Conservation (phyloP, 1,140 invertebrate species). For the Sycophila sp. region DNA sequence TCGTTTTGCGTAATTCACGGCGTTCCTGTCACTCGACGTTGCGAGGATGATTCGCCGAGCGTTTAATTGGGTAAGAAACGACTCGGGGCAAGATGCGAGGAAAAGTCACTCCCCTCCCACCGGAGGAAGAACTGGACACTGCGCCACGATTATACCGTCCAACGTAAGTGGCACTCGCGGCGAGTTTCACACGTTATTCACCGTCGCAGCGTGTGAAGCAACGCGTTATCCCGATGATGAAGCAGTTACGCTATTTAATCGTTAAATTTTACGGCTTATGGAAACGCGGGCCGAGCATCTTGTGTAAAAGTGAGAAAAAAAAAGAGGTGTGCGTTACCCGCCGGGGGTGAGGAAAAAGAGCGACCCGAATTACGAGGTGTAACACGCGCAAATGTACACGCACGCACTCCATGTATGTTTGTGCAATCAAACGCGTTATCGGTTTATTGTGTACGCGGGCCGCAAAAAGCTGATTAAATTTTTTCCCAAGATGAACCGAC, state of each 20-base stretch:
- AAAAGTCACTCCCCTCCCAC: too few species aligned
- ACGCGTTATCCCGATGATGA: neutral
- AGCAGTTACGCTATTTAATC: conserved; percentile 9
- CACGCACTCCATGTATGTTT: neutral
- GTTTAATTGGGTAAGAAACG: too few species aligned
- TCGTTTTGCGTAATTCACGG: too few species aligned
- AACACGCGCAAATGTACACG: neutral
- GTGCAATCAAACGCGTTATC: neutral
- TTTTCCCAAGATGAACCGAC: neutral
- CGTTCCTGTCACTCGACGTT: too few species aligned
- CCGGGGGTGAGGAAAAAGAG: too few species aligned
- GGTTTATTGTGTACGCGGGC: neutral
- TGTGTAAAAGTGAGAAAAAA: neutral
- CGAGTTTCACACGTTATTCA: neutral
- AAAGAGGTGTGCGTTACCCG: too few species aligned
- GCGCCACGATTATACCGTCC: too few species aligned
- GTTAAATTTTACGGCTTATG: neutral
- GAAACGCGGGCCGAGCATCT: neutral
- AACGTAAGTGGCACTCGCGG: too few species aligned
- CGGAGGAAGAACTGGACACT: too few species aligned
- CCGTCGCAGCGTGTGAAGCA: neutral
- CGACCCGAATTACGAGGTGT: neutral
- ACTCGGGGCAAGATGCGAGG: too few species aligned
- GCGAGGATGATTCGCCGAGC: too few species aligned
- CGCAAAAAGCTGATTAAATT: conserved; percentile 16